Base-by-base conservation (phyloP, 1,140 invertebrate species). In the Batillaria attramentaria region DNA sequence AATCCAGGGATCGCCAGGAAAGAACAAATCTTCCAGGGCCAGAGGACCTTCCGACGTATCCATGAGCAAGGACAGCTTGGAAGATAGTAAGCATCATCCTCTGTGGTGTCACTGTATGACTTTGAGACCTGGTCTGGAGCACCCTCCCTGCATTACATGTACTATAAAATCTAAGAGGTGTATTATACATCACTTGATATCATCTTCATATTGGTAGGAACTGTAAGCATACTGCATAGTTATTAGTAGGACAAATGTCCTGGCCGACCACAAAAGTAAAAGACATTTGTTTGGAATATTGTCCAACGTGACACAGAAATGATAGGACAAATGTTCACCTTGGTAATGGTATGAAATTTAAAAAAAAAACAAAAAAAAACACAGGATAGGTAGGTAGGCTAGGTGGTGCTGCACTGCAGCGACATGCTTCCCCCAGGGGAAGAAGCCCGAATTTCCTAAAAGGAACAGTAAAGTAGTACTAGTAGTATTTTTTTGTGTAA, bases 61-160 rank as follows among this genome's bases (percentile, higher is more conserved):
- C 4, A 85, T 88, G 77, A 89, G 87, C 75, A 88, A 86, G 82
- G 87, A 89, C 77, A 87, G 86, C 46, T 75, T 89, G 43, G 87
- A 89, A 75, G 86, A 89, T 62, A 89, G 87, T 89, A 78, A 81
- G 87, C 83, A 28, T 76, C 13, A 43, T 60, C 6, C 31, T 33
- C n/a, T 46, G 3, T 73, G 39, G 1, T 46, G 41, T 46, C 33
- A 35, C n/a, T 73, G 46, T 31, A 18, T n/a, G 33, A 54, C 13
- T 73, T 24, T 39, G 10, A 1, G 33, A 18, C 16, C 20, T 78
- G 43, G 8, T 31, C 20, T 6, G n/a, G 35, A 41, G 13, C 33
- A 57, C 43, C 8, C 54, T 72, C 35, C n/a, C 28, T 68, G 35
- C 73, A 73, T 72, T 4, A 28, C 72, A 41, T 68, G 43, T 20